phyloP scores from a whole-genome alignment of 2,888 invertebrate species.

The Dastarcus helophoroides region DNA sequence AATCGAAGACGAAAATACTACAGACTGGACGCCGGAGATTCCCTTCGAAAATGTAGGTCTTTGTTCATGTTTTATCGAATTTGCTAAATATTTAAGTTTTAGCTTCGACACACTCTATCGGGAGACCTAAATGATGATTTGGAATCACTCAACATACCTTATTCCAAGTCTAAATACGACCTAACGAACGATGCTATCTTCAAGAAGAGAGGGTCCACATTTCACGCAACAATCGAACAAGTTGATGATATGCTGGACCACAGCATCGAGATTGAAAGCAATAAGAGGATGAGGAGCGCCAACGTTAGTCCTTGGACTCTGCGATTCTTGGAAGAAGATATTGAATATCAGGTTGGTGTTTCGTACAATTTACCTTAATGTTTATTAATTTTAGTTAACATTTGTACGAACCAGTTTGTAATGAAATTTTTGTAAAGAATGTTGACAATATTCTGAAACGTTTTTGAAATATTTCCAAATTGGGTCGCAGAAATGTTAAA shows the following conservation, averaged over 20 bases:
- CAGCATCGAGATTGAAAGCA: conserved; percentile 80
- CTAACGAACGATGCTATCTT: conserved; percentile 22
- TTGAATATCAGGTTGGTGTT: conserved; percentile 60
- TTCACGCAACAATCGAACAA: conserved; percentile 36
- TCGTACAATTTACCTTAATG: too few species aligned
- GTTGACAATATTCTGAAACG: too few species aligned
- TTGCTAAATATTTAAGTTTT: conserved; percentile 10
- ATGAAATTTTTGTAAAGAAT: too few species aligned
- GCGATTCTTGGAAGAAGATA: conserved; percentile 67
- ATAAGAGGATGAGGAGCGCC: conserved; percentile 74
- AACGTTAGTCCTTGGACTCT: conserved; percentile 82
- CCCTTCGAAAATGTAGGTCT: conserved; percentile 75
- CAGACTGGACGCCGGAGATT: conserved; percentile 85
- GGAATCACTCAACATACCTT: conserved; percentile 28
- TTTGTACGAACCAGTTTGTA: too few species aligned
- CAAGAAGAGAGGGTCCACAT: conserved; percentile 26
- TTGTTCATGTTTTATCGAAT: neutral
- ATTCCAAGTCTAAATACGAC: conserved; percentile 39
- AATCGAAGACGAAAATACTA: conserved; percentile 65
- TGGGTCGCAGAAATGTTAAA: too few species aligned
- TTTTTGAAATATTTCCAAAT: too few species aligned
- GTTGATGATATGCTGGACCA: conserved; percentile 74
- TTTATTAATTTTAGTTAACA: too few species aligned
- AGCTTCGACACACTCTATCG: conserved; percentile 32
- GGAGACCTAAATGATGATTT: conserved; percentile 32